Base-by-base conservation (phyloP, 2,797 vertebrate genomes). In the Cichlasoma orientale region DNA sequence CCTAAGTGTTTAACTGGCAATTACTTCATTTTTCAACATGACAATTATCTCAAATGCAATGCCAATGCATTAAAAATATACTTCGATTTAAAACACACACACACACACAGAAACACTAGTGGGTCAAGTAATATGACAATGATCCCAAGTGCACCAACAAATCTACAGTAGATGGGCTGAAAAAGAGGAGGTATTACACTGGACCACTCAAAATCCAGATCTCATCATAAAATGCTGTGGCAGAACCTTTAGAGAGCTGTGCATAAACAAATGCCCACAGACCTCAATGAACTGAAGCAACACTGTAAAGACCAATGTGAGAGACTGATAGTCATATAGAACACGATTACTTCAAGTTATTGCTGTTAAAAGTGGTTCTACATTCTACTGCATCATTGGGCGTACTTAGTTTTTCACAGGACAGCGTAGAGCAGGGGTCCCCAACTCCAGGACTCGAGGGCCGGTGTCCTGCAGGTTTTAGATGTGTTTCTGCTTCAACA, bases 101-200 rank as follows among this genome's bases (percentile, higher is more conserved):
- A 41, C 10, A 4, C 38, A 38, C 10, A 38, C 1, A 5, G 36
- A 1, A 14, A 18, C 1, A 0, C 13, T 41, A 16, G 9, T 21
- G 16, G 36, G 13, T 7, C 7, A 23, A 23, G 36, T 4, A 25
- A 18, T 1, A n/a, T 33, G 29, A 36, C 36, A 41, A 16, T 41
- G 21, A 61, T 8, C 36, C 21, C 14, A 25, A 63, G 0, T 21
- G 44, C 4, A 3, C 23, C 21, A 63, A 11, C 14, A 44, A 10
- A 3, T 63, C 36, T 44, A 63, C 36, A 63, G 25, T 18, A 18
- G 14, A 14, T 18, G 25, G 36, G 36, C 21, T 63, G 14, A 25
- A 44, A 63, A 63, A 41, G 5, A n/a, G 16, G 25, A 3, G 36
- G n/a, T 44, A 14, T 44, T 6, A 7, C 8, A 63, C 3, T 61